Evolutionary conservation across 2,888 invertebrate genomes (phyloP).

Genomic region (Desoria tigrina): DNA sequence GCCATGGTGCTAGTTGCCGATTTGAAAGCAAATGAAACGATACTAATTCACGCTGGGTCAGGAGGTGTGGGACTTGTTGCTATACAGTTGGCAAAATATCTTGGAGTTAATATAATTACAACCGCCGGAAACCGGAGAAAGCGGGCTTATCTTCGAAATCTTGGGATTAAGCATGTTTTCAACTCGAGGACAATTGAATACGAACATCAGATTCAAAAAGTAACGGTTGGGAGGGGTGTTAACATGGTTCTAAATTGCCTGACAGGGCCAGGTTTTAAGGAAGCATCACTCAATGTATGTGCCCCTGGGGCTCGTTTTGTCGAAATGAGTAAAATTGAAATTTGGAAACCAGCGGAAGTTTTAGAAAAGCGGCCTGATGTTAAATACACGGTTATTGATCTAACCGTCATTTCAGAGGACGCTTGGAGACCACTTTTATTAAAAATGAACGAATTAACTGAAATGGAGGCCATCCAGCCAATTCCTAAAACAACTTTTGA

Average conservation of each 20-base stretch:
- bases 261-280: slow-evolving; percentile 34
- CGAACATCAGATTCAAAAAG: slow-evolving; percentile 18
- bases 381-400: slow-evolving; percentile 27
- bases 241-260: slow-evolving; percentile 34
- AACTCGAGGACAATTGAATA: slow-evolving; percentile 26
- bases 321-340: slow-evolving; percentile 34
- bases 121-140: slow-evolving; percentile 36
- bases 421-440: not conserved
- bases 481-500: slow-evolving; percentile 22
- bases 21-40: slow-evolving; percentile 23
- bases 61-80: slow-evolving; percentile 39
- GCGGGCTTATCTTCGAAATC: slow-evolving; percentile 26
- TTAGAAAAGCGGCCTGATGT: slow-evolving; percentile 28
- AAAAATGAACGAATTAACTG: slow-evolving; percentile 3
- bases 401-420: slow-evolving; percentile 5
- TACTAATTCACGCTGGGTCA: slow-evolving; percentile 36
- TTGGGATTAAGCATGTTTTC: slow-evolving; percentile 37
- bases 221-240: slow-evolving; percentile 29
- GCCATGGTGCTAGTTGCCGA: slow-evolving; percentile 27
- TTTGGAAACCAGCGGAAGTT: slow-evolving; percentile 31
- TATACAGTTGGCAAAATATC: slow-evolving; percentile 31
- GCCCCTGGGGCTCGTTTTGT: slow-evolving; percentile 27
- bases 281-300: slow-evolving; percentile 25
- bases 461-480: not conserved
- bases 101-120: slow-evolving; percentile 32